Evolutionary conservation across 2,797 vertebrate genomes (phyloP).

Genomic region (Somateria mollissima): DNA sequence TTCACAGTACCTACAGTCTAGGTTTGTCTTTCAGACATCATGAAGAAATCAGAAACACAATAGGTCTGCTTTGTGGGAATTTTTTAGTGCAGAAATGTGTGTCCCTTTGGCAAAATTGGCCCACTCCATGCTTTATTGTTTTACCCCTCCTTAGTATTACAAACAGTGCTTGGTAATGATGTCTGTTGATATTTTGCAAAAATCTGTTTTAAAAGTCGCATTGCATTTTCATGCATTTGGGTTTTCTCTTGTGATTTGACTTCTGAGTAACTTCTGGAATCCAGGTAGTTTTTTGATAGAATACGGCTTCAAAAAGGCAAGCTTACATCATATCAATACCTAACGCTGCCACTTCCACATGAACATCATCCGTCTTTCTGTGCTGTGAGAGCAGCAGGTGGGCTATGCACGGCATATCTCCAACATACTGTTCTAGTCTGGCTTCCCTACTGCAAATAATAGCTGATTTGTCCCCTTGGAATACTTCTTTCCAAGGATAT

Average conservation of each 20-base stretch:
- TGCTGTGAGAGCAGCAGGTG: not conserved
- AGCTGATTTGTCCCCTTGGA: not conserved
- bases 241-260: not conserved
- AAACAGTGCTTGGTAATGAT: not conserved
- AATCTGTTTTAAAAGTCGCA: not conserved
- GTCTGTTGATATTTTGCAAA: not conserved
- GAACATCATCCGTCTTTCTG: not conserved
- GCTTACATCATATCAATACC: not conserved
- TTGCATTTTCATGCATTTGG: not conserved
- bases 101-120: not conserved
- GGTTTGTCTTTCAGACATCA: not conserved
- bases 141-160: not conserved
- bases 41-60: not conserved
- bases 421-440: not conserved
- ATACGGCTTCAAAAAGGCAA: not conserved
- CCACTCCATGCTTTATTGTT: not conserved
- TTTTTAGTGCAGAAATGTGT: not conserved
- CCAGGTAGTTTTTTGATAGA: not conserved
- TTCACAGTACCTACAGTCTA: not conserved
- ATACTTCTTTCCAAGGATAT: not conserved
- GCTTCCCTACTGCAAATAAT: not conserved
- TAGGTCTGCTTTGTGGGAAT: not conserved
- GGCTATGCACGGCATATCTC: rapidly evolving
- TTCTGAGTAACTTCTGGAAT: not conserved
- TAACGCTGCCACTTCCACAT: not conserved